These are phyloP conservation scores for Drosophila bifasciata DNA, from an alignment of 1,140 invertebrate species.

Conservation along the genomic window DNA sequence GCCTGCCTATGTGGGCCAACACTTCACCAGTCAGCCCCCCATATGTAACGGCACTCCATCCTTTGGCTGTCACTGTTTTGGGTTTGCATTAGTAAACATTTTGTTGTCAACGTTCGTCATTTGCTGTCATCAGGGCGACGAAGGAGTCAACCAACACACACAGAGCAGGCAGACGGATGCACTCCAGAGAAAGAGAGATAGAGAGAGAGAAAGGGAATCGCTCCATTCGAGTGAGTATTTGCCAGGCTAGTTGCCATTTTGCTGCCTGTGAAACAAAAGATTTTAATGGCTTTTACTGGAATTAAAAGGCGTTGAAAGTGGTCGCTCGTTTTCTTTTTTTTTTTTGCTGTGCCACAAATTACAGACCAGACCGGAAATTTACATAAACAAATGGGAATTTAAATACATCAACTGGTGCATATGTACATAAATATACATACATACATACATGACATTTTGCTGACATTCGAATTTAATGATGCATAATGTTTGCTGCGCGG, in stretches of 20 bases:
- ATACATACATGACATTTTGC: slow-evolving; percentile 24
- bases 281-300: slow-evolving; percentile 68
- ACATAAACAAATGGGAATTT: slow-evolving; percentile 10
- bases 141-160: slow-evolving; percentile 13
- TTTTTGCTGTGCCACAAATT: slow-evolving; percentile 5
- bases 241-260: slow-evolving; percentile 29
- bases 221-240: slow-evolving; percentile 3
- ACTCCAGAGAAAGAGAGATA: slow-evolving; percentile 3
- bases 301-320: slow-evolving; percentile 51
- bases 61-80: slow-evolving; percentile 11
- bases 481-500: slow-evolving; percentile 19
- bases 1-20: slow-evolving; percentile 18
- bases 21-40: too few relatives aligned
- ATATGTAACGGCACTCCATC: slow-evolving; percentile 19
- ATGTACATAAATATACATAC: neutral
- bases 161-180: slow-evolving; percentile 20
- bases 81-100: slow-evolving; percentile 73
- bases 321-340: slow-evolving; percentile 11
- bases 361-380: slow-evolving; percentile 4
- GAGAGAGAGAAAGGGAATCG: neutral
- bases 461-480: slow-evolving; percentile 46
- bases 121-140: slow-evolving; percentile 58
- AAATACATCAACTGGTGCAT: slow-evolving; percentile 12
- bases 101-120: slow-evolving; percentile 74
- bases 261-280: slow-evolving; percentile 32